Base-by-base conservation (phyloP, 2,113 vertebrate genomes). In the Misgurnus mizolepis region DNA sequence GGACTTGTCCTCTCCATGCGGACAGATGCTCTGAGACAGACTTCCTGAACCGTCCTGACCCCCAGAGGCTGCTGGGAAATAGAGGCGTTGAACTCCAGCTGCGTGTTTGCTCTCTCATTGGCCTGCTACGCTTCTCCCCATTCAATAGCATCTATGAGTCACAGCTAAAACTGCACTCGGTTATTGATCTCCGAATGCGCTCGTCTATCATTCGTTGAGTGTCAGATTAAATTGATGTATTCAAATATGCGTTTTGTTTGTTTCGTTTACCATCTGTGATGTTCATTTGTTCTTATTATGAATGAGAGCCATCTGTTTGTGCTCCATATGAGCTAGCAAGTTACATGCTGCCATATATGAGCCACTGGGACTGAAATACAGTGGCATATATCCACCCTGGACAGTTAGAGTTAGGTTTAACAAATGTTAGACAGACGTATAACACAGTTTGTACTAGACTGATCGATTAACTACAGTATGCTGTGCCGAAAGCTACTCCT, bases 11-110 rank as follows among this genome's bases (percentile, higher is more conserved):
- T 90, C 76, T 79, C 88, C 79, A 55, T 85, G 80, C 85, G 80
- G 87, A 89, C 88, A 91, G 89, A 87, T 91, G 89, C 80, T 88
- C 77, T 65, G 76, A 82, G 71, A 69, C 84, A 43, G 71, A 64
- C 47, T 27, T 65, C 73, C 62, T 80, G 75, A 66, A 73, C 67
- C 27, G 39, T 47, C 55, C 39, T 76, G 72, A 82, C 72, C 67
- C 83, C 69, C 22, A 68, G 80, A 41, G 77, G 72, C 67, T 77
- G 53, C 69, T 72, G 61, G 76, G 62, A 80, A 68, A 72, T 79
- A 61, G 71, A 82, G 50, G 60, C 45, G 4, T 65, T 41, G 15
- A 55, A 14, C 71, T 39, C 18, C 80, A 81, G 80, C 72, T 75
- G 79, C 66, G 79, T 40, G 68, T 53, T 71, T 14, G 8, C 17